Evolutionary conservation across 2,797 vertebrate species (phyloP).

Genomic region (Melanotaenia trifasciata): DNA sequence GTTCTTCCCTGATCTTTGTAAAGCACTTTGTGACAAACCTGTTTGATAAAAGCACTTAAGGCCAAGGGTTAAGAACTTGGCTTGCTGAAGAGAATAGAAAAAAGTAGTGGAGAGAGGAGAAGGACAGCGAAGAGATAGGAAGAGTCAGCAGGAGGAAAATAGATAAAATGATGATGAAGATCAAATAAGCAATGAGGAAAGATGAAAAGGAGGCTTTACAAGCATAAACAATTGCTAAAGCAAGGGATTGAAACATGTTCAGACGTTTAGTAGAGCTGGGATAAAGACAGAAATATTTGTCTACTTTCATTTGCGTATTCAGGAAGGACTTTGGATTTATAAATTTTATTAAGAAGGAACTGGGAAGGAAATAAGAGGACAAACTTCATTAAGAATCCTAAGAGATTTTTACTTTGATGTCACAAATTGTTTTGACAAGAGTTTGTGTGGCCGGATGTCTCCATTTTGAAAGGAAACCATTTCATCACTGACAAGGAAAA

Average conservation of each 20-base stretch:
- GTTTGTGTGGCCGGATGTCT: slow-evolving; percentile 17
- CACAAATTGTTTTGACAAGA: slow-evolving; percentile 30
- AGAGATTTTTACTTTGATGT: slow-evolving; percentile 56
- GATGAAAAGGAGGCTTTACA: not conserved
- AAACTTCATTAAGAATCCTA: slow-evolving; percentile 40
- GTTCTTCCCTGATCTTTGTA: slow-evolving; percentile 51
- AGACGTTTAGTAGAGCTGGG: not conserved
- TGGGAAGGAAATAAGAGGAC: slow-evolving; percentile 1
- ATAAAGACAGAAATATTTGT: not conserved
- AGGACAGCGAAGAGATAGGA: not conserved
- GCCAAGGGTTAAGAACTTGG: slow-evolving; percentile 22
- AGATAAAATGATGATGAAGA: slow-evolving; percentile 5
- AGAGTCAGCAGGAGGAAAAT: slow-evolving; percentile 6
- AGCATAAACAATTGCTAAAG: too few relatives aligned
- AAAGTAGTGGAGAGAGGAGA: not conserved
- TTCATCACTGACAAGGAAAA: slow-evolving; percentile 17
- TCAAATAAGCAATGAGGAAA: slow-evolving; percentile 5
- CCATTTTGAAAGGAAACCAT: slow-evolving; percentile 5
- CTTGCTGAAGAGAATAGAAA: not conserved
- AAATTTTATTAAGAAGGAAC: not conserved
- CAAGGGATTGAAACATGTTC: not conserved
- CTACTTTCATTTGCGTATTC: too few relatives aligned
- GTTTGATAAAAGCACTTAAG: slow-evolving; percentile 60
- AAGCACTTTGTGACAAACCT: slow-evolving; percentile 54
- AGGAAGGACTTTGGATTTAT: too few relatives aligned